A percentile compares a stretch with the other conserved stretches of the same genome.
Evolutionary conservation across 2,113 vertebrate genomes (phyloP).

Genomic region (Sialia sialis): DNA sequence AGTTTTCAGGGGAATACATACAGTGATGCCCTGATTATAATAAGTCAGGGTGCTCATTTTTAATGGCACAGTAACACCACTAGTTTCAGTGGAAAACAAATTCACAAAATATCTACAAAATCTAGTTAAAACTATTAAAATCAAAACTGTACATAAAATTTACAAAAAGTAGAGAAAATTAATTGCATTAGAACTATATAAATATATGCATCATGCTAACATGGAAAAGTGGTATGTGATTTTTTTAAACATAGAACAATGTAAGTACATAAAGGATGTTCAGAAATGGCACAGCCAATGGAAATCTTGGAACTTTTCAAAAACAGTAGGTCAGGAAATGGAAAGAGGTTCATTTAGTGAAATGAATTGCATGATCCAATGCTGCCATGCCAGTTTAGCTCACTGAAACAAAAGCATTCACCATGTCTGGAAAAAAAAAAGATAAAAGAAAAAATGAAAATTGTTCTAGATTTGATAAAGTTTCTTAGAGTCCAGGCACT

Average conservation of each 20-base stretch:
- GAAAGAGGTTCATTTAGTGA: slow-evolving; percentile 45
- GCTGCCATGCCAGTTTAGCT: slow-evolving; percentile 65
- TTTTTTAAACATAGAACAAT: slow-evolving; percentile 62
- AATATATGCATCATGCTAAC: slow-evolving; percentile 86
- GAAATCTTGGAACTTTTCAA: slow-evolving; percentile 1
- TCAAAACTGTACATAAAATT: slow-evolving; percentile 99
- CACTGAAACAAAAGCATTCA: slow-evolving; percentile 45
- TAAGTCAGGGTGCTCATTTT: slow-evolving; percentile 69
- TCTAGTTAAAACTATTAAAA: slow-evolving; percentile 89
- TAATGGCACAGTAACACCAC: slow-evolving; percentile 78
- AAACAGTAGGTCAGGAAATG: slow-evolving; percentile 56
- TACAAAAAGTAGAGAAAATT: slow-evolving; percentile 82
- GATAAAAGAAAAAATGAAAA: neutral
- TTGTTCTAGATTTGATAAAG: slow-evolving; percentile 46
- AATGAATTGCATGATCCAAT: slow-evolving; percentile 58
- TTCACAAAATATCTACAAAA: slow-evolving; percentile 91
- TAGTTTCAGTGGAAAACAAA: slow-evolving; percentile 80
- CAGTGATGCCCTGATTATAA: slow-evolving; percentile 70
- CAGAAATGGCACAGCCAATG: slow-evolving; percentile 64
- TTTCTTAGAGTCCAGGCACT: slow-evolving; percentile 89
- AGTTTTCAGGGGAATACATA: slow-evolving; percentile 61
- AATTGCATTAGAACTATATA: slow-evolving; percentile 84
- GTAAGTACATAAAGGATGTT: slow-evolving; percentile 52
- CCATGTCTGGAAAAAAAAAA: neutral
- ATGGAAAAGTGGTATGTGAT: slow-evolving; percentile 58